Evolutionary conservation across 2,888 invertebrate genomes (phyloP), one percentile per base, ranked within the genome.

Genomic region (Latrodectus elegans): DNA sequence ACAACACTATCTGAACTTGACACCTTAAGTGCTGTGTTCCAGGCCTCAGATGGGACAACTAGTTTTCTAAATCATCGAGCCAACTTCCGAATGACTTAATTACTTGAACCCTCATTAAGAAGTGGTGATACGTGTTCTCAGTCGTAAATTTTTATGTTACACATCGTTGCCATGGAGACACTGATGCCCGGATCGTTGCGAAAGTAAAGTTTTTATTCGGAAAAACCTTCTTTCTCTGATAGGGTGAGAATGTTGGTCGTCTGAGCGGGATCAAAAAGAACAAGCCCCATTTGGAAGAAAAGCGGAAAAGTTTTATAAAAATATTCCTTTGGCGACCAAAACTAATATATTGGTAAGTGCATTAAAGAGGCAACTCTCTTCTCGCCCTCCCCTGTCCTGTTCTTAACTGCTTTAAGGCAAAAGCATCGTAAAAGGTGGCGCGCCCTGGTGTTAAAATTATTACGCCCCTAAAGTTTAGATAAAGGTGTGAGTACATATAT

Each of bases 31-130:
- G 68, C 71, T 38, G 38, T 38, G 38, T 38, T 38, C 38, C 38
- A 38, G 53, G 52, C 52, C 52, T 51, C 72, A 72, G 60, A 72
- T 72, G 80, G 65, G 64, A 80, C 65, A 81, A 67, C 74, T 6
- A n/a, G 73, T 65, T 81, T 74, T 67, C 51, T 83, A 76, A 86
- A 87, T 71, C 71, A 87, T 75, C 82, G 60, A 72, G 65, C 80
- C 55, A 64, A 86, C 73, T 72, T 75, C 70, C 73, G 55, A 75
- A 87, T 87, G 86, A 77, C 86, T 87, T 87, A 87, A 87, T 87
- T 87, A 82, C 86, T 87, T 55, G 60, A 64, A 64, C 38, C 80
- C 85, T 87, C 86, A 77, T 87, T 87, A 81, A 87, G 80, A 76
- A 80, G 67, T 65, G 77, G 38, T 77, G 67, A 26, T 76, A 71